Evolutionary conservation across 2,113 vertebrate genomes (phyloP), one percentile per base, ranked within the genome.

Genomic region (Peucedramus taeniatus): DNA sequence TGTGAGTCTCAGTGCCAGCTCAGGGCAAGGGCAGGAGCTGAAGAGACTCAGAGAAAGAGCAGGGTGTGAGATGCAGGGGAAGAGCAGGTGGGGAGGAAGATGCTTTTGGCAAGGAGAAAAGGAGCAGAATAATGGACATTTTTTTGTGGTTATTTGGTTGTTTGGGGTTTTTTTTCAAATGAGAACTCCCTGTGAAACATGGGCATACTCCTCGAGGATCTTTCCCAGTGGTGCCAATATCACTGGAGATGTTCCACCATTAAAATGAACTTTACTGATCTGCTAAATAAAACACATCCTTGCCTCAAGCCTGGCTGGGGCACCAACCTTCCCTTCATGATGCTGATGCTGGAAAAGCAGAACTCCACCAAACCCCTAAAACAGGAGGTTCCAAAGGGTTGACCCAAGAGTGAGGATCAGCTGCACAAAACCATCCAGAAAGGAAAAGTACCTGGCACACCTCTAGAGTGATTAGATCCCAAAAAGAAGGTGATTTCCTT

Each of bases 401-500:
- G 78, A 64, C 24, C 33, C 33, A 18, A 80, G 40, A 24, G 54
- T 65, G 57, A 93, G 78, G 81, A 94, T 69, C 88, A 89, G 35
- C 61, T 94, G 77, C 74, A 54, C 50, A 37, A 57, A 83, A 96
- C 74, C 89, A 57, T 56, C 63, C 92, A 88, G 81, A 69, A 57
- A 66, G 91, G 31, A 66, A 49, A 80, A 35, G 23, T 56, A 85
- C 84, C 93, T 11, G 14, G 81, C 45, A 22, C 31, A 5, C 79
- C 87, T 96, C 96, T 51, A 72, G 94, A 96, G 90, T 2, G 31
- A 93, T 90, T 57, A 90, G 89, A 83, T 40, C 79, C 85, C 59
- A 30, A 93, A 95, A 89, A 87, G 90, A 97, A 95, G 96, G 97
- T 91, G 98, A 97, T 98, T 98, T 98, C 98, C 98, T 98, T 97